Conservation (phyloP, 2,113 vertebrate species). For the Cricetomys ansorgei region DNA sequence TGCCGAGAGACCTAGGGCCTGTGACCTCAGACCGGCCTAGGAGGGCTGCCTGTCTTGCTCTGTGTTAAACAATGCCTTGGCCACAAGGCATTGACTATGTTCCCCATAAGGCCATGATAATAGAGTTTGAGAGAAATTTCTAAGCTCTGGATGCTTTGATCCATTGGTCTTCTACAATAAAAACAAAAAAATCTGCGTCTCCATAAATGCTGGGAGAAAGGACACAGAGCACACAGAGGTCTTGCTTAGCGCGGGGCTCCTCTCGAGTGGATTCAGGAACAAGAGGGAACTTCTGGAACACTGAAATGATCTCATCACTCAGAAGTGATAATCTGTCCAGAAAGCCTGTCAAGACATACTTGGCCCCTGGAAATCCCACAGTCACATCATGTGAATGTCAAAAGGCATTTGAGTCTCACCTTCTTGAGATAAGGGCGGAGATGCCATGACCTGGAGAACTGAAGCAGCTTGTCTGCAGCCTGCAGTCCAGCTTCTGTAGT, state of each 20-base stretch:
- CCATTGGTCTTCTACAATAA: background rate
- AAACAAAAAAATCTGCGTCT: background rate
- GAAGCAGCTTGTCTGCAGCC: background rate
- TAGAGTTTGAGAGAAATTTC: constrained; percentile 34
- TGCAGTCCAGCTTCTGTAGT: fast-evolving
- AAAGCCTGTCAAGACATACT: background rate
- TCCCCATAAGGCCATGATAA: background rate
- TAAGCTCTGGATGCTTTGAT: background rate
- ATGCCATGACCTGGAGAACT: background rate
- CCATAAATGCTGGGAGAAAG: background rate
- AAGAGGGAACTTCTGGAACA: background rate
- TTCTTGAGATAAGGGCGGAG: background rate
- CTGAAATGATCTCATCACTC: background rate
- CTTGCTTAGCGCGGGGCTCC: background rate
- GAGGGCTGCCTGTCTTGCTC: background rate
- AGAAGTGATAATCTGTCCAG: background rate
- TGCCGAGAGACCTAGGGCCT: background rate
- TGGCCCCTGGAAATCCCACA: background rate
- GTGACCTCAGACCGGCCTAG: background rate
- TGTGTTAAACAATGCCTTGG: background rate
- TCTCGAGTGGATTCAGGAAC: background rate
- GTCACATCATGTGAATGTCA: background rate
- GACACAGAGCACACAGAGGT: background rate
- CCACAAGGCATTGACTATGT: background rate
- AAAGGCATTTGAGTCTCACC: background rate